A percentile compares a stretch with the other conserved stretches of the same genome.
These are phyloP conservation scores for Solenopsis fugax DNA, from an alignment of 1,140 invertebrate species.

Conservation along the genomic window DNA sequence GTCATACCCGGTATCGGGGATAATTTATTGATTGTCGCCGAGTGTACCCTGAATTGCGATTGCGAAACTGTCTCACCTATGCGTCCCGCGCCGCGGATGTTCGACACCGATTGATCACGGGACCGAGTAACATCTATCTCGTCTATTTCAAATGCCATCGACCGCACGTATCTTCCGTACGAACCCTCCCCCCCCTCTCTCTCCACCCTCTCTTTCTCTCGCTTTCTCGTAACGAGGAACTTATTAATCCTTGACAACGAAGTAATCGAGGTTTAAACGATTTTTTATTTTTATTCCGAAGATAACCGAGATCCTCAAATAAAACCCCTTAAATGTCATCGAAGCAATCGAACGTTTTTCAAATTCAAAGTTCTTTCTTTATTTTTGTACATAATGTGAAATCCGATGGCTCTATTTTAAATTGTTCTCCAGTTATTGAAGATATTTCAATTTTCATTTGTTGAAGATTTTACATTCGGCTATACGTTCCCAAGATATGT, in stretches of 20 bases:
- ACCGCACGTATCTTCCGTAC: not conserved
- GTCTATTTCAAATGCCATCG: not conserved
- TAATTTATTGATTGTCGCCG: constrained; percentile 59
- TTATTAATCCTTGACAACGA: constrained; percentile 16
- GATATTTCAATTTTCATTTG: not conserved
- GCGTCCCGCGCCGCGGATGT: not conserved
- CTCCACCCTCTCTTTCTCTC: not conserved
- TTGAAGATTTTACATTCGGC: not conserved
- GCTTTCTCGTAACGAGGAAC: not conserved
- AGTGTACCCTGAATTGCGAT: constrained; percentile 44
- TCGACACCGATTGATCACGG: constrained; percentile 12
- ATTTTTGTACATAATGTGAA: not conserved
- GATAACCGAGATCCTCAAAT: not conserved
- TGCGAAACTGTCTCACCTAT: constrained; percentile 24
- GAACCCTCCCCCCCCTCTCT: not conserved
- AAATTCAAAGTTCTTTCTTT: not conserved
- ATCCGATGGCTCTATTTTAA: not conserved
- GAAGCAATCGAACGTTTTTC: constrained; percentile 7
- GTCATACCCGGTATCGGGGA: constrained; percentile 9
- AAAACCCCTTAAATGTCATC: not conserved
- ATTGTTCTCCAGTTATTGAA: not conserved
- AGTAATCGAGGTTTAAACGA: constrained; percentile 5
- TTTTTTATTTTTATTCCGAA: constrained; percentile 19
- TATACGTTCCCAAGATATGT: not conserved
- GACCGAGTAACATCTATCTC: not conserved